Percentiles rank a stretch among this genome's conserved stretches.
Conservation (phyloP, 2,113 vertebrate species). For the Mesoclemmys tuberculata region DNA sequence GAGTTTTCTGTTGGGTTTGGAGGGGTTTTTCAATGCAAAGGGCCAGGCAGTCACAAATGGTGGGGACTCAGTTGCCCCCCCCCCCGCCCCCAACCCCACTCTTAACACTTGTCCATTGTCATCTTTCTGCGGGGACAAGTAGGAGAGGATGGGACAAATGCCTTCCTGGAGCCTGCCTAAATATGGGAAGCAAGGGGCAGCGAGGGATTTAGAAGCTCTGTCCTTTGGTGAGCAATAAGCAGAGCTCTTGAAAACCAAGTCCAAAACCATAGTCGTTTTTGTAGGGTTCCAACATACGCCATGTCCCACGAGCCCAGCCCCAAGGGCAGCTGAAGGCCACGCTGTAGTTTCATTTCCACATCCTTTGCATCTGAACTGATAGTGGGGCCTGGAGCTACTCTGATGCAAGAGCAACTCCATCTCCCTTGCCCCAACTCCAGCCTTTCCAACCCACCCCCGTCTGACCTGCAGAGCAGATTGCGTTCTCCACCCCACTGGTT, state of each 20-base stretch:
- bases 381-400: background rate
- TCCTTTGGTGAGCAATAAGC: slow-evolving; percentile 3
- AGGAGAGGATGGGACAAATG: background rate
- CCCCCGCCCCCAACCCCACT: background rate
- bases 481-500: background rate
- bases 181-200: background rate
- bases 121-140: background rate
- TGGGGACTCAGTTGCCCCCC: background rate
- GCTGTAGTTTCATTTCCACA: background rate
- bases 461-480: background rate
- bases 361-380: background rate
- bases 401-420: background rate
- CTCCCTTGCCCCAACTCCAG: background rate
- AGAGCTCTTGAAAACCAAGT: background rate
- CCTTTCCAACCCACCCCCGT: background rate
- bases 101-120: background rate
- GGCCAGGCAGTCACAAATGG: background rate
- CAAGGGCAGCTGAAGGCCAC: background rate
- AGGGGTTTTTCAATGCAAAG: background rate
- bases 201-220: background rate
- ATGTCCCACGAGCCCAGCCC: background rate
- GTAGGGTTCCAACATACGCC: background rate
- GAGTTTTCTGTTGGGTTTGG: slow-evolving; percentile 17
- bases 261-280: background rate
- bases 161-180: background rate